phyloP scores from a whole-genome alignment of 2,113 vertebrate species.

The Onychostoma macrolepis region DNA sequence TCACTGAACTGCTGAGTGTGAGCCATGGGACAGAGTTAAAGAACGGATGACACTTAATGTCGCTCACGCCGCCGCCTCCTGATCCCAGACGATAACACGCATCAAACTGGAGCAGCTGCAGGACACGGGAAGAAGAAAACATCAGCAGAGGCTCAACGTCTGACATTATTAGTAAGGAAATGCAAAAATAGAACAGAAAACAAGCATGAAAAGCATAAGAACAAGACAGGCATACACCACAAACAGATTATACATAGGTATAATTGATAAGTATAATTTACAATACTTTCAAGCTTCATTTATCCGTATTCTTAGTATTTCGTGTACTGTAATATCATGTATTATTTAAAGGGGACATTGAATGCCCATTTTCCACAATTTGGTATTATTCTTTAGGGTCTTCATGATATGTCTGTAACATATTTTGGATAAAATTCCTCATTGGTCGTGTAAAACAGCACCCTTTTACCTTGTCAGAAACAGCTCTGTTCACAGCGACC shows the following conservation, averaged over 20 bases:
- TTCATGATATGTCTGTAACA: too few relatives aligned
- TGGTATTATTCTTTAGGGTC: too few relatives aligned
- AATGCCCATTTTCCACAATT: not conserved
- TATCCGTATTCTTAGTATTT: too few relatives aligned
- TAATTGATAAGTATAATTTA: not conserved
- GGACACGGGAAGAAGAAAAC: not conserved
- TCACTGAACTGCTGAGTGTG: slow-evolving; percentile 78
- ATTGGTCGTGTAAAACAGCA: not conserved
- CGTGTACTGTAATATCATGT: not conserved
- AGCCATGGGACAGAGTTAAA: slow-evolving; percentile 87
- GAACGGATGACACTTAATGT: slow-evolving; percentile 93
- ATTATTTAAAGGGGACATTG: not conserved
- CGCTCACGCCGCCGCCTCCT: slow-evolving; percentile 81
- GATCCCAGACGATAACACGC: slow-evolving; percentile 84
- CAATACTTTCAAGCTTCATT: not conserved
- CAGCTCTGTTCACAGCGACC: not conserved
- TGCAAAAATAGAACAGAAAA: not conserved
- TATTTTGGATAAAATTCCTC: not conserved
- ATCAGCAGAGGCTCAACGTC: not conserved
- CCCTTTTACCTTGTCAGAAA: not conserved
- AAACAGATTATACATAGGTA: not conserved
- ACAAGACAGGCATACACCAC: not conserved
- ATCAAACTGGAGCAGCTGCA: slow-evolving; percentile 89
- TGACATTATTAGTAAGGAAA: not conserved
- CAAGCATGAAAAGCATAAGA: not conserved